Base-by-base conservation (phyloP, 2,888 invertebrate genomes). In the Drosophila nigricruria region DNA sequence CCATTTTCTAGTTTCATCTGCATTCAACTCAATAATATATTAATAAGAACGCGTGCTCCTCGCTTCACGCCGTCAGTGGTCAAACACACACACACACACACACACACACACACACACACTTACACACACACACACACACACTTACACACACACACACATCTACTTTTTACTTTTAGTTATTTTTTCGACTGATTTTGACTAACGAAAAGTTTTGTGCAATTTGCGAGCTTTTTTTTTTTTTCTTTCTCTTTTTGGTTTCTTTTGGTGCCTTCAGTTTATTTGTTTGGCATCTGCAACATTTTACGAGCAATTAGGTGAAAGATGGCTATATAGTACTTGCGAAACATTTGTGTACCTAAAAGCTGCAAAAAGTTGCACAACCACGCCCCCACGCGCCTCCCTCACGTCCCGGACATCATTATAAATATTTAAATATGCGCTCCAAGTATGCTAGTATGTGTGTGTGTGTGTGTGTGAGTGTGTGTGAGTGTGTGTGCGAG, bases 231-330 rank as follows among this genome's bases (percentile, higher is more conserved):
- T 16, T 36, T 65, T 54, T 43, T 32, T 25, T 25, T 30, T 34
- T 25, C 10, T 23, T 43, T 57, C 10, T 30, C 14, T 43, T 50
- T 18, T 25, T 16, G 2, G 45, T 25, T 25, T 45, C 45, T 27
- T 9, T 52, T 43, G 6, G 54, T 57, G 30, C 43, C 53, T 61
- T 54, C 50, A 25, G 66, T 56, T 84, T 53, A 49, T 74, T 79
- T 64, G 67, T 69, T 61, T 52, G 58, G 53, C 54, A 64, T 68
- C 63, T 70, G 70, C 70, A 86, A 71, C 75, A 86, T 88, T 84
- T 84, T 84, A 86, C 84, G 81, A 83, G 89, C 83, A 84, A 84
- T 84, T 84, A 84, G 84, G 81, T 72, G 77, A 86, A 88, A 88
- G 70, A 84, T 70, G 84, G 81, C 70, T 68, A 78, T 66, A 78